These are phyloP conservation scores for Malurus leucopterus DNA, from an alignment of 2,797 vertebrate genomes.

Conservation along the genomic window DNA sequence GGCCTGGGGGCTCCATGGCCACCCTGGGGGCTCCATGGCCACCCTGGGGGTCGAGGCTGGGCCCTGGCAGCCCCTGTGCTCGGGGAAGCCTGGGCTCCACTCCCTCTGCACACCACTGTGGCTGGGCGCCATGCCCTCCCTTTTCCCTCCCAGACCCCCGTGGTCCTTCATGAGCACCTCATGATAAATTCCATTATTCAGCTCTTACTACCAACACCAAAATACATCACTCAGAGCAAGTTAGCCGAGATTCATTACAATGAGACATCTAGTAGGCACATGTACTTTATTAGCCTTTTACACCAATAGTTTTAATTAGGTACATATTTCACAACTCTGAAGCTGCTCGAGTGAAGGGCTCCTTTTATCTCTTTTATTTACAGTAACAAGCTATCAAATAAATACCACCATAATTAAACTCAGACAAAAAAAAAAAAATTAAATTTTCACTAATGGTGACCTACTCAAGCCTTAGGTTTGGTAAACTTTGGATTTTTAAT, in stretches of 20 bases:
- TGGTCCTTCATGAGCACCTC: conserved; percentile 88
- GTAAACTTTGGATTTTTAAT: conserved; percentile 40
- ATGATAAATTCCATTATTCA: conserved; percentile 95
- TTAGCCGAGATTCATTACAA: conserved; percentile 96
- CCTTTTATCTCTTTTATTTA: conserved; percentile 90
- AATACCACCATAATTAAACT: conserved; percentile 77
- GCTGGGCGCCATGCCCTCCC: neutral
- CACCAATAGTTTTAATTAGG: conserved; percentile 98
- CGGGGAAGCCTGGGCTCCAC: neutral
- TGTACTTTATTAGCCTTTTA: conserved; percentile 97
- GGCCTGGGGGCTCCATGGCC: neutral
- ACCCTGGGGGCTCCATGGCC: neutral
- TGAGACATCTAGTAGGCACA: conserved; percentile 91
- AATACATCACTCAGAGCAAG: conserved; percentile 98
- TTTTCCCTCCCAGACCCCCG: conserved; percentile 73
- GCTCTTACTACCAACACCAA: conserved; percentile 84
- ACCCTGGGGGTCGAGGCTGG: neutral
- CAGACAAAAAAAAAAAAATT: neutral
- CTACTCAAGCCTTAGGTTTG: conserved; percentile 49
- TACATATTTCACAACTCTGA: conserved; percentile 95
- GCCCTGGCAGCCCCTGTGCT: neutral
- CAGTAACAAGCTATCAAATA: conserved; percentile 81
- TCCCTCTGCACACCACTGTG: accelerated
- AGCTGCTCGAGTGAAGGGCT: conserved; percentile 88
- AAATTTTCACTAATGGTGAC: conserved; percentile 43